Evolutionary conservation across 1,140 invertebrate species (phyloP).

Genomic region (Campoletis sonorensis): DNA sequence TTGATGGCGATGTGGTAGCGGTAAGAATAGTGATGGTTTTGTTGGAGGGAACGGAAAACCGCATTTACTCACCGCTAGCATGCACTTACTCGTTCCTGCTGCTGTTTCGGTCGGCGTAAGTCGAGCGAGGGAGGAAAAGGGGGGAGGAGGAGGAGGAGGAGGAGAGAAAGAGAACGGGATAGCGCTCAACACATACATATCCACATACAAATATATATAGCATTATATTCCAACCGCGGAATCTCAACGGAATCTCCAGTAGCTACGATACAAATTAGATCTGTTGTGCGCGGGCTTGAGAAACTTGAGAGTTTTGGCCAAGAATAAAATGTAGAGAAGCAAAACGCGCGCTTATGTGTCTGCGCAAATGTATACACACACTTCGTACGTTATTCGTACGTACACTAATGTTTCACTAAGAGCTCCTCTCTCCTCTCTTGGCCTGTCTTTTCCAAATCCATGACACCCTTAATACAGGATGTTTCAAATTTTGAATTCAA

Average conservation of each 20-base stretch:
- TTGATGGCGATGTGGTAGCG: neutral
- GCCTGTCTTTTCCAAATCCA: neutral
- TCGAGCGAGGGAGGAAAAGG: no score
- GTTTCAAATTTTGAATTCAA: no score
- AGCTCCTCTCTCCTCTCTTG: neutral
- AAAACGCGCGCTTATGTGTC: neutral
- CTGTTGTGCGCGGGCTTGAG: neutral
- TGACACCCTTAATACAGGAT: neutral
- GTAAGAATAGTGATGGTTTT: slow-evolving; percentile 6
- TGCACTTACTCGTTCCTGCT: slow-evolving; percentile 36
- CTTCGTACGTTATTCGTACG: neutral
- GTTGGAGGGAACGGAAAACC: slow-evolving; percentile 15
- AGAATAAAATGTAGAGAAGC: slow-evolving; percentile 9
- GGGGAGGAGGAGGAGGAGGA: no score
- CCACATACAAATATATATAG: neutral
- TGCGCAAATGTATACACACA: neutral
- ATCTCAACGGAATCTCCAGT: slow-evolving; percentile 4
- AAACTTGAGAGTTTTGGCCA: neutral
- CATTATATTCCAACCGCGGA: slow-evolving; percentile 13
- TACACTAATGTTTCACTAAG: neutral
- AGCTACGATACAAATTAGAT: slow-evolving; percentile 12
- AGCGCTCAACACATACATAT: no score
- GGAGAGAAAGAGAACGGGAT: no score
- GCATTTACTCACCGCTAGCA: slow-evolving; percentile 34
- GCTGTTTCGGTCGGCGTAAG: neutral